Evolutionary conservation across 2,797 vertebrate species (phyloP), one percentile per base, ranked within the genome.

Genomic region (Poecilia wingei): DNA sequence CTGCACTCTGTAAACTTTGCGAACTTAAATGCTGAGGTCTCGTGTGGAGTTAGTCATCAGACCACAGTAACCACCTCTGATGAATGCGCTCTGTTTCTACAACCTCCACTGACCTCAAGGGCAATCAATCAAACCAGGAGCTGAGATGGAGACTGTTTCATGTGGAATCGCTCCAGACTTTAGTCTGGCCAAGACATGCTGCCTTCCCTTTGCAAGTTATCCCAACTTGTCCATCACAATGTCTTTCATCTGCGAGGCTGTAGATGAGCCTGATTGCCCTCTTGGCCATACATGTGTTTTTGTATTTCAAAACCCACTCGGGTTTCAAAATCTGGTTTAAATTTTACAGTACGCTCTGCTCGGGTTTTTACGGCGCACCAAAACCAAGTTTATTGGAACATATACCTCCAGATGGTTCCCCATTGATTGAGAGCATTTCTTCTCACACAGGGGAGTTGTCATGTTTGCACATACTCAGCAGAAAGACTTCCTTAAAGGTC

Each of bases 101-200:
- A 92, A 88, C 87, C 87, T 74, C 73, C 68, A 55, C 83, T 80
- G 86, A 93, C 86, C 90, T 88, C 82, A 49, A 70, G 76, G 85
- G 84, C 79, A 82, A 93, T 92, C 89, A 86, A 86, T 93, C 91
- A 92, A 86, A 90, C 78, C 79, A 73, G 83, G 78, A 92, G 86
- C 91, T 51, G 79, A 77, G 86, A 84, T 84, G 83, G 57, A 82
- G 84, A 87, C 84, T 91, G 86, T 92, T 92, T 91, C 88, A 92
- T 83, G 84, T 92, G 91, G 92, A 93, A 77, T 80, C 68, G 85
- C 86, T 93, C 89, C 91, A 94, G 91, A 82, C 79, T 74, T 61
- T 72, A 57, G 90, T 91, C 91, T 84, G 79, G 89, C 87, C 89
- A 87, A 90, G 87, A 72, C 78, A 57, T 49, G 83, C 84, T 59